phyloP scores from a whole-genome alignment of 1,140 invertebrate species.

The Batillaria attramentaria region DNA sequence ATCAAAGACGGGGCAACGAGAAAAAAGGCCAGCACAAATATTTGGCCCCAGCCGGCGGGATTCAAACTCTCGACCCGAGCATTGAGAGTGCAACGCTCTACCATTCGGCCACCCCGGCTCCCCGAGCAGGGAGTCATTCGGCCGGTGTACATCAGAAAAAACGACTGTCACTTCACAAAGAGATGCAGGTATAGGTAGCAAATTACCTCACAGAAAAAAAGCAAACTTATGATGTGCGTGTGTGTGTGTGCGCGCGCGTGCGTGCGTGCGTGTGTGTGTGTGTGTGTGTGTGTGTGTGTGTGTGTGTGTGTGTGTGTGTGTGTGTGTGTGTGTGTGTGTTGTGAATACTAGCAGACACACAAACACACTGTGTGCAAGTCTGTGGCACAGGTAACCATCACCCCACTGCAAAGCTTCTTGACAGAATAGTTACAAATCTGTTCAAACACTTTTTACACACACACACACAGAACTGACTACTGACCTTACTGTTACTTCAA shows the following conservation, averaged over 20 bases:
- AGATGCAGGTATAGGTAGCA: too few species aligned
- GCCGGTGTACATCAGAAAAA: too few species aligned
- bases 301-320: neutral
- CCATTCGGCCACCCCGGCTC: too few species aligned
- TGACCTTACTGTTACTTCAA: neutral
- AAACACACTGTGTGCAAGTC: neutral
- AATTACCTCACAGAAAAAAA: too few species aligned
- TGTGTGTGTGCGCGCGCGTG: neutral
- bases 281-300: neutral
- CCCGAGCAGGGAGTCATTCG: too few species aligned
- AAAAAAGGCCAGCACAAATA: too few species aligned
- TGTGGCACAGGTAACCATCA: neutral
- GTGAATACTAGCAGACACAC: conserved; percentile 38
- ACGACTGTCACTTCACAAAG: too few species aligned
- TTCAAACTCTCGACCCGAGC: too few species aligned
- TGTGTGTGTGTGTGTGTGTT: neutral
- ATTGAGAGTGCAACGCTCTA: too few species aligned
- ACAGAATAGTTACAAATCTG: neutral
- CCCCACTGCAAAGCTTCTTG: neutral
- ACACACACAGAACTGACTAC: neutral
- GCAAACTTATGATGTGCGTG: too few species aligned
- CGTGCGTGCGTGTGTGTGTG: neutral
- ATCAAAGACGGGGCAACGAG: too few species aligned
- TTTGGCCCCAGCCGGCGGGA: too few species aligned
- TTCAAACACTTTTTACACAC: neutral